phyloP scores from a whole-genome alignment of 2,113 vertebrate species.

The Neotragus moschatus region DNA sequence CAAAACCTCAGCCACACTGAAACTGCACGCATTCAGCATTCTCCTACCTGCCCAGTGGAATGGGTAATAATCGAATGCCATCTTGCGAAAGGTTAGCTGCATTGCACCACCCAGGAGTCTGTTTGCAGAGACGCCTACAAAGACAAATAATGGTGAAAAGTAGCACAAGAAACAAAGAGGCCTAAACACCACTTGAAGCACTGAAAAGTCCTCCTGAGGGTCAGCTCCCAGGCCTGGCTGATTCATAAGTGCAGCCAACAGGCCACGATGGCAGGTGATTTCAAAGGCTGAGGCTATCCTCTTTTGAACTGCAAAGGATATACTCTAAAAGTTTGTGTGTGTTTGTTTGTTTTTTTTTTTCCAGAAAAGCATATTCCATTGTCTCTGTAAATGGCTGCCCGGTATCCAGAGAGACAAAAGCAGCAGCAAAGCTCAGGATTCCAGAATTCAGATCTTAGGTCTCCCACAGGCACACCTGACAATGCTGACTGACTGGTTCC shows the following conservation, averaged over 20 bases:
- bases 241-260: neutral
- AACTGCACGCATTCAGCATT: neutral
- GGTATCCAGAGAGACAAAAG: conserved; percentile 15
- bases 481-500: neutral
- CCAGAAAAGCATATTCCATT: neutral
- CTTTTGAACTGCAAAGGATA: neutral
- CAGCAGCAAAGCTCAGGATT: neutral
- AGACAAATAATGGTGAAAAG: conserved; percentile 33
- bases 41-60: conserved; percentile 92
- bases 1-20: neutral
- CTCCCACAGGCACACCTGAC: neutral
- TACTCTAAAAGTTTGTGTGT: neutral
- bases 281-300: neutral
- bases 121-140: conserved; percentile 81
- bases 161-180: neutral
- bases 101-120: conserved; percentile 93
- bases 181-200: neutral
- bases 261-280: neutral
- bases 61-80: conserved; percentile 97
- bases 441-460: neutral
- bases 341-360: neutral
- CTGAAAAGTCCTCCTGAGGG: neutral
- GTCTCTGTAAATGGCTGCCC: neutral
- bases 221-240: neutral
- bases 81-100: conserved; percentile 94